Base-by-base conservation (phyloP, 2,888 invertebrate species). In the Limnephilus lunatus region DNA sequence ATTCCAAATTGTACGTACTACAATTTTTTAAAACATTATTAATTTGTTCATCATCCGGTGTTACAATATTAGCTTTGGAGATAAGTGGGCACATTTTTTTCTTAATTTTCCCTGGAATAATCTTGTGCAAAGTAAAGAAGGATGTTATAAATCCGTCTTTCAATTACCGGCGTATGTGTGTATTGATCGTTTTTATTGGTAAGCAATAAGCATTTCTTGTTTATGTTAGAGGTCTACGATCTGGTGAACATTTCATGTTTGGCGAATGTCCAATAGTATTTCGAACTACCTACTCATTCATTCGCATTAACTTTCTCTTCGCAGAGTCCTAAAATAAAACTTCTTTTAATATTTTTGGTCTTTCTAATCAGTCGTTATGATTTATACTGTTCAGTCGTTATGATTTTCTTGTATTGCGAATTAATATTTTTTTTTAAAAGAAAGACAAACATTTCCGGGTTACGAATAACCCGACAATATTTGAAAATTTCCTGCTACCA, bases 181-280 rank as follows among this genome's bases (percentile, higher is more conserved):
- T 83, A 83, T 83, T 35, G 83, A 35, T 19, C 15, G 7, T 83
- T 35, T 44, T 83, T 83, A 35, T 83, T 25, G 35, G 83, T 83
- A 32, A 35, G 83, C 19, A 39, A 35, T 83, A 32, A 35, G 83
- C 19, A 39, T 15, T 83, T 32, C 19, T 83, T 83, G 9, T 15
- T 30, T 14, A 7, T 19, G 15, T 68, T 35, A 32, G 87, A 83
- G 90, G 82, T 90, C 90, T 83, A 83, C 32, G 90, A 81, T 83
- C 90, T 44, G 83, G 32, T 32, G 53, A 90, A 53, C 31, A 90
- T 83, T 48, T 68, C 31, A 83, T 32, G 48, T 39, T 83, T 90
- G 90, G 90, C 90, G 48, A 44, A 81, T 39, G 82, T 90, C 90
- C 90, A 90, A 90, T 90, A 48, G 48, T 83, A 81, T 90, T 90